A percentile compares a stretch with the other conserved stretches of the same genome.
Conservation (phyloP, 2,113 vertebrate species). For the Cynoglossus semilaevis region DNA sequence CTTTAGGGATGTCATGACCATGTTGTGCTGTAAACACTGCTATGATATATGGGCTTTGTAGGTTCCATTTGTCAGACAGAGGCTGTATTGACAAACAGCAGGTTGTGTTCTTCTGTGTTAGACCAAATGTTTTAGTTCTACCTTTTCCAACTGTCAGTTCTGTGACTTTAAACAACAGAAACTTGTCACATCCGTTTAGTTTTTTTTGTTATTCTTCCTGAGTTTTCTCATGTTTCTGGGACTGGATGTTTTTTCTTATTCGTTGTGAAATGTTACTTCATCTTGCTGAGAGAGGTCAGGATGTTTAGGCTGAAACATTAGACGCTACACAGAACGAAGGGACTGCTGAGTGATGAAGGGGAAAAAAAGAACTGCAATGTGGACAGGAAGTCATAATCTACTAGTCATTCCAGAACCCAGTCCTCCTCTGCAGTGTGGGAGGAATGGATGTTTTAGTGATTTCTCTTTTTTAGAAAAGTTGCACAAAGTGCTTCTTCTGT, state of each 20-base stretch:
- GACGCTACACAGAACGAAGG: neutral
- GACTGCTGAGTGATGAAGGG: neutral
- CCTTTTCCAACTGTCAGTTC: too few relatives aligned
- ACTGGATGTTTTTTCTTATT: slow-evolving; percentile 5
- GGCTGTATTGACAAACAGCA: too few relatives aligned
- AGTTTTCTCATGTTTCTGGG: slow-evolving; percentile 3
- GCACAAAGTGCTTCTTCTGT: slow-evolving; percentile 20
- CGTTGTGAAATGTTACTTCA: slow-evolving; percentile 18
- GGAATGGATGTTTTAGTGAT: slow-evolving; percentile 14
- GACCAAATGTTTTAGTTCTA: too few relatives aligned
- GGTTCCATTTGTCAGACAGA: too few relatives aligned
- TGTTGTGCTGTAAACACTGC: too few relatives aligned
- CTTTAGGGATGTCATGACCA: too few relatives aligned
- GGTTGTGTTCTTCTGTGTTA: too few relatives aligned
- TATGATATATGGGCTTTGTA: too few relatives aligned
- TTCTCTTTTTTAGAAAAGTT: slow-evolving; percentile 16
- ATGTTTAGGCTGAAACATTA: slow-evolving; percentile 20
- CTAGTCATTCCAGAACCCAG: slow-evolving; percentile 1
- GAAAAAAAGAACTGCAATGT: neutral
- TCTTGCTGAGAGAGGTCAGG: slow-evolving; percentile 4
- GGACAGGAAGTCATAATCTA: slow-evolving; percentile 7
- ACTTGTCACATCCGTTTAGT: too few relatives aligned
- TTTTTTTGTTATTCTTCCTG: too few relatives aligned
- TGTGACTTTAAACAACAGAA: too few relatives aligned
- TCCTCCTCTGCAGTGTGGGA: slow-evolving; percentile 7